phyloP scores from a whole-genome alignment of 2,797 vertebrate species.

The Acestrorhynchus altus region DNA sequence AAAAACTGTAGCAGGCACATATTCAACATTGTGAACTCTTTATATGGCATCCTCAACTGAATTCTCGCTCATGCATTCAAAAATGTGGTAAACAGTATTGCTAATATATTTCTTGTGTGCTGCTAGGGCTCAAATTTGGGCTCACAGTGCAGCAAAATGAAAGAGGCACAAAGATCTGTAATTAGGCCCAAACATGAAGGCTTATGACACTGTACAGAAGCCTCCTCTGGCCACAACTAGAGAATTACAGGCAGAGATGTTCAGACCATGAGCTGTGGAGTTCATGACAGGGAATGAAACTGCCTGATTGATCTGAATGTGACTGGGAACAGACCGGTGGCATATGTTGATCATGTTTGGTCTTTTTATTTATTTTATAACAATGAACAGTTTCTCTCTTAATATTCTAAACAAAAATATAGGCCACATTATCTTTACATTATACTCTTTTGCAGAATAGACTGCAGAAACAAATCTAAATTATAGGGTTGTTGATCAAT shows the following conservation, averaged over 20 bases:
- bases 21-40: too few relatives aligned
- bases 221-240: constrained; percentile 53
- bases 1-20: background rate
- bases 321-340: too few relatives aligned
- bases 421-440: too few relatives aligned
- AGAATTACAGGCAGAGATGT: constrained; percentile 61
- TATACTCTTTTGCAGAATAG: too few relatives aligned
- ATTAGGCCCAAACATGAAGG: constrained; percentile 69
- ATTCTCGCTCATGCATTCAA: constrained; percentile 46
- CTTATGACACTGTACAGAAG: constrained; percentile 56
- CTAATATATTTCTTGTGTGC: constrained; percentile 25
- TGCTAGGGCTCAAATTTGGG: constrained; percentile 15
- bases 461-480: too few relatives aligned
- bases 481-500: too few relatives aligned
- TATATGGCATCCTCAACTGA: constrained; percentile 66
- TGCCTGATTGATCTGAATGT: background rate
- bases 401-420: too few relatives aligned
- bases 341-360: background rate
- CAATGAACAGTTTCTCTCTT: background rate
- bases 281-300: background rate
- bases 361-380: too few relatives aligned
- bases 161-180: constrained; percentile 64
- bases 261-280: background rate
- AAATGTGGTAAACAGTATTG: constrained; percentile 24
- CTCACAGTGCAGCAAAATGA: constrained; percentile 62